Conservation (phyloP, 2,797 vertebrate genomes). For the Diglossa cyanea region DNA sequence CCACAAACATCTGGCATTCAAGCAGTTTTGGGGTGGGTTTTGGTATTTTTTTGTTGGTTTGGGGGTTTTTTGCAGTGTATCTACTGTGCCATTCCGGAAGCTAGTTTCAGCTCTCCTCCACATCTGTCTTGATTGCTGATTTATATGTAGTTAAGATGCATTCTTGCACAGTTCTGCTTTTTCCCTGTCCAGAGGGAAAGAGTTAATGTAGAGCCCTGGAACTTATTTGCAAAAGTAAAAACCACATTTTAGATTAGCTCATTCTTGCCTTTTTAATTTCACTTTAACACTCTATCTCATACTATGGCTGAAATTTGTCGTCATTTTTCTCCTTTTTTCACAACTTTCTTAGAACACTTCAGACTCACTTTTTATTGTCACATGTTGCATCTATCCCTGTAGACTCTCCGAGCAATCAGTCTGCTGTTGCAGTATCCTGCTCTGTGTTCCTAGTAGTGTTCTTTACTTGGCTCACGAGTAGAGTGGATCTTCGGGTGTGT, state of each 20-base stretch:
- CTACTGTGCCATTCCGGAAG: constrained; percentile 74
- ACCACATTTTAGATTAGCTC: constrained; percentile 76
- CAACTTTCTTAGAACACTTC: constrained; percentile 79
- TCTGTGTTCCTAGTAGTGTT: constrained; percentile 74
- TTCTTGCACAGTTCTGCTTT: constrained; percentile 79
- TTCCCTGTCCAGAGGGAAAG: constrained; percentile 77
- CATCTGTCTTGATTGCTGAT: constrained; percentile 82
- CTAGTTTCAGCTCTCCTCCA: constrained; percentile 79
- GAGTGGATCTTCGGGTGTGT: constrained; percentile 65
- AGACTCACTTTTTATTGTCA: constrained; percentile 80
- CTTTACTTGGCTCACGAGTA: constrained; percentile 70
- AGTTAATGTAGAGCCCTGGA: constrained; percentile 81
- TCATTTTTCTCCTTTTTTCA: constrained; percentile 80
- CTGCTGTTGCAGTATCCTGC: constrained; percentile 69
- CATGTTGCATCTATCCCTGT: constrained; percentile 80
- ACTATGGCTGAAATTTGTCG: constrained; percentile 79
- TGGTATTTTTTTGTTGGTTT: constrained; percentile 41
- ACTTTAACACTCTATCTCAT: constrained; percentile 80
- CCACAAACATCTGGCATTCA: constrained; percentile 73
- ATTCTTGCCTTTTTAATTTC: constrained; percentile 82
- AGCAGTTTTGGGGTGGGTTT: constrained; percentile 65
- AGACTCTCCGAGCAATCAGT: constrained; percentile 70
- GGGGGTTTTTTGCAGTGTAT: constrained; percentile 59
- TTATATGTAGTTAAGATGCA: constrained; percentile 74
- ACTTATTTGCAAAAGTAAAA: constrained; percentile 71